phyloP scores from a whole-genome alignment of 2,113 vertebrate genomes.

The Saccopteryx bilineata region DNA sequence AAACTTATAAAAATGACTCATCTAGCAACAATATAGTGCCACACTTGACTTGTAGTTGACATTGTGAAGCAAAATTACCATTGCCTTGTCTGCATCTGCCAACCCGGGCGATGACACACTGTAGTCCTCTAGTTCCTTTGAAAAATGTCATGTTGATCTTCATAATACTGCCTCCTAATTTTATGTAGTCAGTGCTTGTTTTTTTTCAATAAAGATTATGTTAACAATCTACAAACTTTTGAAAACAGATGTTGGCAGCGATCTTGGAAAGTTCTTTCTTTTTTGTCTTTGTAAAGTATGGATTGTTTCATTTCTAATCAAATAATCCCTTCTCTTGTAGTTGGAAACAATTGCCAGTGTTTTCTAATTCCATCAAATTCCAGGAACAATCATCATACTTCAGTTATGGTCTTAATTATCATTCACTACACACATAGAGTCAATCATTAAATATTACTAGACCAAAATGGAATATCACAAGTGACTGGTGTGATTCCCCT shows the following conservation, averaged over 20 bases:
- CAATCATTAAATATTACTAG: conserved; percentile 1
- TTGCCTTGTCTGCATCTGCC: background rate
- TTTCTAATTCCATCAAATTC: conserved; percentile 9
- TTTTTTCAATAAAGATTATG: background rate
- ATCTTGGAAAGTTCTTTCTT: background rate
- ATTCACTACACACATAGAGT: background rate
- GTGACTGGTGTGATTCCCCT: background rate
- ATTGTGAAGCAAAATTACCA: background rate
- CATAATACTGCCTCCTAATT: background rate
- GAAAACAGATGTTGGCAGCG: conserved; percentile 4
- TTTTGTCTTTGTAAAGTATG: background rate
- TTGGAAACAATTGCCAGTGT: background rate
- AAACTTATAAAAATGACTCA: conserved; percentile 1
- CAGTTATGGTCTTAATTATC: background rate
- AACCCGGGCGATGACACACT: background rate
- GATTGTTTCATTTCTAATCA: conserved; percentile 3
- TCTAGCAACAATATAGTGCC: background rate
- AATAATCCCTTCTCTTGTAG: background rate
- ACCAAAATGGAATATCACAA: background rate
- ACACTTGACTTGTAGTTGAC: background rate
- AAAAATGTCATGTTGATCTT: conserved; percentile 34
- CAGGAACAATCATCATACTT: background rate
- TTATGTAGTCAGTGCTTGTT: background rate
- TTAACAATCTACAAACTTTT: conserved; percentile 54
- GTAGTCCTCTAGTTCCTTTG: background rate